A percentile compares a stretch with the other conserved stretches of the same genome.
Conservation (phyloP, 2,113 vertebrate species). For the Chascanopsetta lugubris region DNA sequence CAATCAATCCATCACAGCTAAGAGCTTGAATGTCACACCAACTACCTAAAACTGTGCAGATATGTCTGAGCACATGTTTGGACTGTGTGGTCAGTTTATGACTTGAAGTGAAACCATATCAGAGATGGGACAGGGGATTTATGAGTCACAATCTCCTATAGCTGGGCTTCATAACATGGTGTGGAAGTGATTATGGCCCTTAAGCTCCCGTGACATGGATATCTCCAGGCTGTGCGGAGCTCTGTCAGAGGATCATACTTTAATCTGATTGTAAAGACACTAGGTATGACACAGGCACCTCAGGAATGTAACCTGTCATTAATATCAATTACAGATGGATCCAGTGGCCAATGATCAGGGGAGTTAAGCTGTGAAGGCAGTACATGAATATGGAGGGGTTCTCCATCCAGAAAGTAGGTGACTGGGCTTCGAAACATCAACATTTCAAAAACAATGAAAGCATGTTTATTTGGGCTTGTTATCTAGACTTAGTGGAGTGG, state of each 20-base stretch:
- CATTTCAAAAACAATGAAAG: conserved; percentile 18
- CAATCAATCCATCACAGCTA: conserved; percentile 43
- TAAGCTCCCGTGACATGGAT: conserved; percentile 80
- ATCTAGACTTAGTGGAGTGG: neutral
- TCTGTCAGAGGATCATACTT: conserved; percentile 76
- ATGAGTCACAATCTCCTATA: conserved; percentile 66
- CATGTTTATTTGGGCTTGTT: conserved; percentile 15
- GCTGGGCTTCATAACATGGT: conserved; percentile 61
- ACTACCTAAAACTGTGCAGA: conserved; percentile 43
- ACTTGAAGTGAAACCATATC: conserved; percentile 52
- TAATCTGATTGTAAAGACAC: conserved; percentile 80
- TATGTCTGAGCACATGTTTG: conserved; percentile 51
- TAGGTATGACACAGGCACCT: conserved; percentile 76
- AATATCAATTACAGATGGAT: conserved; percentile 76
- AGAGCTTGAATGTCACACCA: conserved; percentile 28
- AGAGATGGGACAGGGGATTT: conserved; percentile 55
- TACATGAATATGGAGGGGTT: conserved; percentile 6
- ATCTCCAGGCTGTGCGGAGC: conserved; percentile 65
- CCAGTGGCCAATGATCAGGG: conserved; percentile 55
- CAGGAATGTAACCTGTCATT: conserved; percentile 79
- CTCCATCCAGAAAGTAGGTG: conserved; percentile 20
- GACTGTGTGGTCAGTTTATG: conserved; percentile 49
- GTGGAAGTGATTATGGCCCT: conserved; percentile 81
- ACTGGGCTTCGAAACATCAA: conserved; percentile 5
- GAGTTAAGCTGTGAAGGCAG: conserved; percentile 37